Base-by-base conservation (phyloP, 2,888 invertebrate genomes). In the Melipona bicolor region DNA sequence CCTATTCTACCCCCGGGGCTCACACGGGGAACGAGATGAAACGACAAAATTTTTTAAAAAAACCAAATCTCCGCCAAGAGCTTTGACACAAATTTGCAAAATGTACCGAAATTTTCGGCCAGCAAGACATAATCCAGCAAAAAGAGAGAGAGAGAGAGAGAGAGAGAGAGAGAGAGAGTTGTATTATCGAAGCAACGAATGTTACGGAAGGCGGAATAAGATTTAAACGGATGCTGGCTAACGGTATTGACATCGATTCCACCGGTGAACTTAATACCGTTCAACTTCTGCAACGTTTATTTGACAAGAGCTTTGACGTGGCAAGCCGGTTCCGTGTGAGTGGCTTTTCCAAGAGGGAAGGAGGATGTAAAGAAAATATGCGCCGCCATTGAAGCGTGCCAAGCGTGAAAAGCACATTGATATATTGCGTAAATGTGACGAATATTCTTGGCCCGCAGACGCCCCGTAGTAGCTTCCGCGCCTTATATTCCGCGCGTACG, bases 341-440 rank as follows among this genome's bases (percentile, higher is more conserved):
- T 87, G 68, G 74, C 72, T 82, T 75, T 43, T 75, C 72, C 17
- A 65, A 72, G 56, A 79, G 52, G 83, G 32, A 24, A n/a, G 73
- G 59, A n/a, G 68, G 70, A 76, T 69, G 82, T 74, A 76, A 79
- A 64, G 78, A 80, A 79, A 87, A 88, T 84, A 88, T 87, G 83
- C 87, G 75, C 77, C 70, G 74, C 85, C 72, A 79, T 80, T 83
- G 77, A 86, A 84, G 80, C 81, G 78, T 67, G 74, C 74, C 84
- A 62, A 80, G 80, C 79, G 73, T 76, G 73, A 68, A 78, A 76
- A 83, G 80, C 74, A 36, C 64, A 75, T 76, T 84, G 85, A 85
- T 83, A 81, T 72, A 83, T 83, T 78, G 75, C 74, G 68, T 79
- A 77, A 76, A 87, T 87, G 86, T 85, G 88, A 90, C 87, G 74